phyloP scores from a whole-genome alignment of 2,797 vertebrate genomes.

The Sebastiscus tertius region DNA sequence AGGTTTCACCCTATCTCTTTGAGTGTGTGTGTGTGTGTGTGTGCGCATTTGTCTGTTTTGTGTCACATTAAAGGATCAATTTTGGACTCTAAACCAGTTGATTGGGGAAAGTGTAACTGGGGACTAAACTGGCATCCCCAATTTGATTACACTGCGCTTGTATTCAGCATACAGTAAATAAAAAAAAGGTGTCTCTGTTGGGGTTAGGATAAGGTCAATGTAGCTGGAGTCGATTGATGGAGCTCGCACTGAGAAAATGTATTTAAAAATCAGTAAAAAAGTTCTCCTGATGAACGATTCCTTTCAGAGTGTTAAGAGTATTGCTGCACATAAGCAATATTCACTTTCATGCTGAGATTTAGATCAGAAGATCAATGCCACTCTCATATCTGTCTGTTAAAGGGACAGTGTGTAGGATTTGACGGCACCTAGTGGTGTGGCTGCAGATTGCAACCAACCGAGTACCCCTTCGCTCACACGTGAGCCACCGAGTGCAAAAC shows the following conservation, averaged over 20 bases:
- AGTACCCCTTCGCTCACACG: too few relatives aligned
- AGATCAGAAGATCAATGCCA: too few relatives aligned
- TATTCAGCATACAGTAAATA: background rate
- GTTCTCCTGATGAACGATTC: background rate
- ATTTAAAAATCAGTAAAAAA: background rate
- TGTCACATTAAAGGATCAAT: constrained; percentile 1
- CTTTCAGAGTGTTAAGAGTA: background rate
- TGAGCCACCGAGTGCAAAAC: too few relatives aligned
- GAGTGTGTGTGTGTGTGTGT: background rate
- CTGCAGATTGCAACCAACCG: too few relatives aligned
- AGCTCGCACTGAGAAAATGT: background rate
- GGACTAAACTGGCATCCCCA: background rate
- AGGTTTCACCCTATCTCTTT: constrained; percentile 3
- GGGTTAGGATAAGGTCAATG: background rate
- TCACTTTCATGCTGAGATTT: too few relatives aligned
- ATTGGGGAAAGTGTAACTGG: background rate
- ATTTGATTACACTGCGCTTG: background rate
- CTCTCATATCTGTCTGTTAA: too few relatives aligned
- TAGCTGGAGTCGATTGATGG: background rate
- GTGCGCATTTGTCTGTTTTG: background rate
- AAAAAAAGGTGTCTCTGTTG: background rate
- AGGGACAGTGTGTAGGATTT: too few relatives aligned
- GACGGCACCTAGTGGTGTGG: too few relatives aligned
- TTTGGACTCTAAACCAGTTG: background rate
- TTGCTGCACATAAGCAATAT: background rate